A percentile compares a stretch with the other conserved stretches of the same genome.
Conservation (phyloP, 2,888 invertebrate species). For the Rhorus exstirpatorius region DNA sequence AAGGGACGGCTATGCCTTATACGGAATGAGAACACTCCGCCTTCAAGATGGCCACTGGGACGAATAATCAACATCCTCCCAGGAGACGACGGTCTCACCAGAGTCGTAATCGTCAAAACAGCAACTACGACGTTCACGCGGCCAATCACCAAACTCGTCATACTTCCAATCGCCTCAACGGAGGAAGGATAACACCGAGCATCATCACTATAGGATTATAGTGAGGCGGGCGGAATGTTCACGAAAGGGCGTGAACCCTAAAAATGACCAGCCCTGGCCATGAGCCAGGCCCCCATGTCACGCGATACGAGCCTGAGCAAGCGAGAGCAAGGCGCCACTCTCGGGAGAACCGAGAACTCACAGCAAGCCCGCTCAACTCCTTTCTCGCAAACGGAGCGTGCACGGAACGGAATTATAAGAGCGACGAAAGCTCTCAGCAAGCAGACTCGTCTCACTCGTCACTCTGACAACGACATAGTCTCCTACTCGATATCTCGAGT, state of each 20-base stretch:
- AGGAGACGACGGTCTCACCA: neutral
- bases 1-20: neutral
- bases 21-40: neutral
- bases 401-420: too few relatives aligned
- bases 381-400: too few relatives aligned
- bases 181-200: too few relatives aligned
- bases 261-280: slow-evolving; percentile 21
- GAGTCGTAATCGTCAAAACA: neutral
- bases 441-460: too few relatives aligned
- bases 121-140: neutral
- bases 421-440: too few relatives aligned
- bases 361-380: too few relatives aligned
- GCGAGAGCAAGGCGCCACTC: too few relatives aligned
- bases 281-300: too few relatives aligned
- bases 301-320: too few relatives aligned
- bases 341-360: too few relatives aligned
- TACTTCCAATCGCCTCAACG: neutral
- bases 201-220: neutral
- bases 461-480: too few relatives aligned
- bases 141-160: neutral
- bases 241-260: neutral
- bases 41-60: neutral
- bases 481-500: too few relatives aligned
- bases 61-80: neutral
- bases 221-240: slow-evolving; percentile 5